Percentiles rank a stretch among this genome's conserved stretches.
phyloP scores from a whole-genome alignment of 2,888 invertebrate genomes.

The Papilio gigon region DNA sequence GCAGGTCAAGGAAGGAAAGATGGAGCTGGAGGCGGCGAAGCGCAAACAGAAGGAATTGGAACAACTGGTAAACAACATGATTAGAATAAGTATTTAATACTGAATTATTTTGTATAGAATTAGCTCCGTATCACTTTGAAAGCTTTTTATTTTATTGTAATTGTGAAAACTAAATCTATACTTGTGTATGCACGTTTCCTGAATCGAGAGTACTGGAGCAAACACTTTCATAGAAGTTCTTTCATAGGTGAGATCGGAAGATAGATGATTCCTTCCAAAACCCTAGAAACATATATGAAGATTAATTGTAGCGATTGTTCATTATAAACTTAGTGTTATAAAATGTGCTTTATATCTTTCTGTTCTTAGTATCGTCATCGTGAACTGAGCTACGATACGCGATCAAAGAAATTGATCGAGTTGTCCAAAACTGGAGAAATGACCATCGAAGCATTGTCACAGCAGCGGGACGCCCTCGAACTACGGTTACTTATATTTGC shows the following conservation, averaged over 20 bases:
- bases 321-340: no score
- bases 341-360: constrained; percentile 2
- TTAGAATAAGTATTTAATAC: no score
- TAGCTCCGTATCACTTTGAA: no score
- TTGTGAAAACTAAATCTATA: no score
- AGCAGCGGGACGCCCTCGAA: constrained; percentile 74
- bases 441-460: constrained; percentile 67
- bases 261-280: no score
- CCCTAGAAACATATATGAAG: no score
- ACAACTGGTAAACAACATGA: constrained; percentile 66
- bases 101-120: not conserved
- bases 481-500: constrained; percentile 56
- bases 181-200: no score
- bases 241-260: no score
- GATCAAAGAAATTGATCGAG: constrained; percentile 69
- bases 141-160: no score
- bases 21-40: constrained; percentile 61
- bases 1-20: constrained; percentile 66
- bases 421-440: constrained; percentile 74
- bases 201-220: no score
- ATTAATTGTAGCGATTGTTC: no score
- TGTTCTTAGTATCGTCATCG: constrained; percentile 67
- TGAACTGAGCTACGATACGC: constrained; percentile 67
- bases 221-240: no score
- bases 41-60: constrained; percentile 75